A percentile compares a stretch with the other conserved stretches of the same genome.
phyloP scores from a whole-genome alignment of 2,113 vertebrate species.

The Symphodus melops region DNA sequence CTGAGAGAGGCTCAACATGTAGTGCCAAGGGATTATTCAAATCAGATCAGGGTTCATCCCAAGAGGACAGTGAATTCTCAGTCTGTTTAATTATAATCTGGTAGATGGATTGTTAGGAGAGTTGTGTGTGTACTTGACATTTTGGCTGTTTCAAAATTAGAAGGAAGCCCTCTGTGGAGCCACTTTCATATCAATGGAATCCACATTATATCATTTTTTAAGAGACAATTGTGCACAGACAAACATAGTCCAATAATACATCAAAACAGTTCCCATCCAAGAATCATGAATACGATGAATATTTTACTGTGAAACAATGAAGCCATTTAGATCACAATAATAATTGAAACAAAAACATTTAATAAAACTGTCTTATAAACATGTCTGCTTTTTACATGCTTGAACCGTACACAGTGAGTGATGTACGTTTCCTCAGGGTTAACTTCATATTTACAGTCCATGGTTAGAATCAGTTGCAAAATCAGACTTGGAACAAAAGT shows the following conservation, averaged over 20 bases:
- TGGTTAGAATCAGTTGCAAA: too few species aligned
- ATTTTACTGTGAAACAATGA: too few species aligned
- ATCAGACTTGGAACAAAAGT: too few species aligned
- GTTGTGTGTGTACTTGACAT: background rate
- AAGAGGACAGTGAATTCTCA: background rate
- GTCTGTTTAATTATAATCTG: constrained; percentile 8
- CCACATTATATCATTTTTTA: background rate
- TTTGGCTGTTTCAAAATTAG: constrained; percentile 1
- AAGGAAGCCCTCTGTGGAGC: background rate
- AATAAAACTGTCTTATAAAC: too few species aligned
- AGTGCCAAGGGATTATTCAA: constrained; percentile 6
- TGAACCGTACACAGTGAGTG: too few species aligned
- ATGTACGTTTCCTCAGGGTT: too few species aligned
- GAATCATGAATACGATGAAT: background rate
- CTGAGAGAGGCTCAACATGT: background rate
- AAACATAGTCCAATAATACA: background rate
- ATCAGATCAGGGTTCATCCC: constrained; percentile 15
- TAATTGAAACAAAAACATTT: too few species aligned
- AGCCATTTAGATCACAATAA: too few species aligned
- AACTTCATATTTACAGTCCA: too few species aligned
- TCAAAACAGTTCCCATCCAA: background rate
- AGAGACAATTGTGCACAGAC: background rate
- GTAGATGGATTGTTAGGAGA: background rate
- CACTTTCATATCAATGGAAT: background rate
- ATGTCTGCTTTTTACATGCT: too few species aligned